phyloP scores from a whole-genome alignment of 2,113 vertebrate genomes.

The Ammodramus savannarum region DNA sequence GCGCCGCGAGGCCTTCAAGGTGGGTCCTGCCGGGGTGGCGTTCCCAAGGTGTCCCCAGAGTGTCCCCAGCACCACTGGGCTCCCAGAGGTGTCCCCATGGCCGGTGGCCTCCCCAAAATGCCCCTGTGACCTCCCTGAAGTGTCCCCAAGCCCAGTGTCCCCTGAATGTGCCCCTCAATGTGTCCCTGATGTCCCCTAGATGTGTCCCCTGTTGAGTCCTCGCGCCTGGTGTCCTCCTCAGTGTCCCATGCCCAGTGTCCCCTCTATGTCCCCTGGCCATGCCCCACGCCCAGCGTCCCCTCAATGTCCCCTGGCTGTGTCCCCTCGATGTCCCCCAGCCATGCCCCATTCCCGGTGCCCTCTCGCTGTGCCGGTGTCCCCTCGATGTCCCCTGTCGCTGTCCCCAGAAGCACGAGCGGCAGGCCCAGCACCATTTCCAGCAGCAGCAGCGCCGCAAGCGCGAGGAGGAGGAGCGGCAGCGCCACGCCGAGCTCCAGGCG shows the following conservation, averaged over 20 bases:
- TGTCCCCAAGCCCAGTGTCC: not conserved
- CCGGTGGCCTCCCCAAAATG: too few species aligned
- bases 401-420: conserved; percentile 90
- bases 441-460: conserved; percentile 93
- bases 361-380: not conserved
- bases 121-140: not conserved
- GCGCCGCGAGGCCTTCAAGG: conserved; percentile 94
- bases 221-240: not conserved
- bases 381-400: not conserved
- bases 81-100: not conserved
- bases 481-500: conserved; percentile 88
- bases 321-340: too few species aligned
- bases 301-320: too few species aligned
- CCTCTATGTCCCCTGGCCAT: not conserved
- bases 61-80: not conserved
- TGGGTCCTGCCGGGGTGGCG: not conserved
- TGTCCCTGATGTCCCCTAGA: not conserved
- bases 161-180: too few species aligned
- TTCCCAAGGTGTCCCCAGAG: not conserved
- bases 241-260: too few species aligned
- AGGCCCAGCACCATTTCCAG: conserved; percentile 94
- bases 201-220: not conserved
- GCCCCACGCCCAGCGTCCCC: not conserved
- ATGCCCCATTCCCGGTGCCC: not conserved
- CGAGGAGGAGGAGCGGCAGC: conserved; percentile 93